A percentile compares a stretch with the other conserved stretches of the same genome.
Evolutionary conservation across 2,113 vertebrate species (phyloP).

Genomic region (Sebastes fasciatus): DNA sequence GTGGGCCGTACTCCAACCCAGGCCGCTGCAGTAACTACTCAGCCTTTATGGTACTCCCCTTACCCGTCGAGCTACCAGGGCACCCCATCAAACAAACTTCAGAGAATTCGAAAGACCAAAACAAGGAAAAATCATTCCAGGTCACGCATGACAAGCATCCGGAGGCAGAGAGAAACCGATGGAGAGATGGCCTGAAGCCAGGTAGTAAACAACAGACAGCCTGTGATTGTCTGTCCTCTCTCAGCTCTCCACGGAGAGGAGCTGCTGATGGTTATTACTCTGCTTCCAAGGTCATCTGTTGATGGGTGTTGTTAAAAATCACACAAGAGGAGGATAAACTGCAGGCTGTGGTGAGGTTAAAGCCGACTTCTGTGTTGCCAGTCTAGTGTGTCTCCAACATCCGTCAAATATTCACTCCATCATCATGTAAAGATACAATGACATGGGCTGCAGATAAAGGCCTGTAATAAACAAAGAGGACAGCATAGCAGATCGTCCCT

Average conservation of each 20-base stretch:
- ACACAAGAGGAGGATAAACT: conserved; percentile 3
- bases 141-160: neutral
- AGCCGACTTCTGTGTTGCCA: neutral
- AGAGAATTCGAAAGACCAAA: no score
- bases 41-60: no score
- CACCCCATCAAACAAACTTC: no score
- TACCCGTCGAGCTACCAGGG: no score
- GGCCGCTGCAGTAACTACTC: no score
- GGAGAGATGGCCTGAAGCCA: conserved; percentile 20
- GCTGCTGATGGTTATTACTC: neutral
- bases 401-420: neutral
- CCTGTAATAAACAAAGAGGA: neutral
- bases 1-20: no score
- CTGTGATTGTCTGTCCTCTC: conserved; percentile 24
- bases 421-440: neutral
- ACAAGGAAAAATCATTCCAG: neutral
- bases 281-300: conserved; percentile 10
- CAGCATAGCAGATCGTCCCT: neutral
- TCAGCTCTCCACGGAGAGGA: conserved; percentile 9
- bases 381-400: neutral
- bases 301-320: conserved; percentile 46
- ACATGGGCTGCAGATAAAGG: neutral
- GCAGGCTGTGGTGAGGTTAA: neutral
- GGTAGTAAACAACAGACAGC: conserved; percentile 45
- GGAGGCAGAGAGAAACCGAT: neutral